phyloP scores from a whole-genome alignment of 2,113 vertebrate genomes.

The Chinchilla lanigera region DNA sequence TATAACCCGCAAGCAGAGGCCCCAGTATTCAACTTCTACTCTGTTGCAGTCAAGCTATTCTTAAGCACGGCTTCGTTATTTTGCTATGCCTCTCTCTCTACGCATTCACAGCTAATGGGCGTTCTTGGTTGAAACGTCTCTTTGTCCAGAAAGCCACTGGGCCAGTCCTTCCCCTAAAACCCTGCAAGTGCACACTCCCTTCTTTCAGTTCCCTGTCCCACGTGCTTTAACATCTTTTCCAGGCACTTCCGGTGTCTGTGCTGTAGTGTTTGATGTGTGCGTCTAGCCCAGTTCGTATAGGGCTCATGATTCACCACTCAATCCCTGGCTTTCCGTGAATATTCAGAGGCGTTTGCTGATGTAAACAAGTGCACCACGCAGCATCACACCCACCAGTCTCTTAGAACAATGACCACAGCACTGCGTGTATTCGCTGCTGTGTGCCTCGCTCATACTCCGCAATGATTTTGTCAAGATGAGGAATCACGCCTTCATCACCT shows the following conservation, averaged over 20 bases:
- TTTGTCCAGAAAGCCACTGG: not conserved
- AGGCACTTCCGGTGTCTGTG: not conserved
- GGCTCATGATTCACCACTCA: not conserved
- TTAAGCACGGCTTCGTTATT: not conserved
- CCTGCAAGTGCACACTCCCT: fast-evolving
- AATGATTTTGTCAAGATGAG: not conserved
- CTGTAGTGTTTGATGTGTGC: not conserved
- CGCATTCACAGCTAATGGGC: fast-evolving
- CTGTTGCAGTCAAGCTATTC: not conserved
- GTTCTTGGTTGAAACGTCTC: not conserved
- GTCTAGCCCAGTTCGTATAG: not conserved
- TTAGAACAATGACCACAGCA: not conserved
- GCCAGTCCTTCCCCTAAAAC: not conserved
- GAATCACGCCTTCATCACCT: not conserved
- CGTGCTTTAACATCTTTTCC: not conserved
- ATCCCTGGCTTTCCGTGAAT: not conserved
- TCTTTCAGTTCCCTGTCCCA: too few species aligned
- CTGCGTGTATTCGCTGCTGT: fast-evolving
- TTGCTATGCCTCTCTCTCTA: not conserved
- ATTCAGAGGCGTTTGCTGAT: not conserved
- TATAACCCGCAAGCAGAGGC: not conserved
- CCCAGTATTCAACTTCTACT: not conserved
- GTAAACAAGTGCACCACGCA: not conserved
- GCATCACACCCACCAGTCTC: not conserved
- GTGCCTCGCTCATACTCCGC: too few species aligned